These are phyloP conservation scores for Brachionus asplanchnoidis DNA, from an alignment of 1,140 invertebrate species.

Conservation along the genomic window DNA sequence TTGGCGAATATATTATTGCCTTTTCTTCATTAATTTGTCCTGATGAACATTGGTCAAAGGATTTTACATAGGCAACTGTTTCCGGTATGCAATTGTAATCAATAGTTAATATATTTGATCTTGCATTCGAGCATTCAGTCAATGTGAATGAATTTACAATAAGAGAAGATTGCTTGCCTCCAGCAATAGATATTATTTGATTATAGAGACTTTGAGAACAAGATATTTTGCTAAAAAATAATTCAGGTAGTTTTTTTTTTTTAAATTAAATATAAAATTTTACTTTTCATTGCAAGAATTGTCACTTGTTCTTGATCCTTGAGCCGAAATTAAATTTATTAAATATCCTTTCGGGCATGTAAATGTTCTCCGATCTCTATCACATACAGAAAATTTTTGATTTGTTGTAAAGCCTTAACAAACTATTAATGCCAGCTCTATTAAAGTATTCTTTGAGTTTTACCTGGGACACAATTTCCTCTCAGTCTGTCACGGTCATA, in stretches of 20 bases:
- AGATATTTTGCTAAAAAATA: not conserved
- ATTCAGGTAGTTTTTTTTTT: not conserved
- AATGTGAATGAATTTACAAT: not conserved
- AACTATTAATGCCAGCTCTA: not conserved
- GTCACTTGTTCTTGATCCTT: not conserved
- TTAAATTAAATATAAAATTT: not conserved
- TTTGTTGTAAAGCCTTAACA: not conserved
- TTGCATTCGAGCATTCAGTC: not conserved
- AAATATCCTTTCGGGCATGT: slow-evolving; percentile 27
- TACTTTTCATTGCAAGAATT: slow-evolving; percentile 11
- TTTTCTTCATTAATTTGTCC: not conserved
- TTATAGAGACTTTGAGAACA: slow-evolving; percentile 6
- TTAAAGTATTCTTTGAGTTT: not conserved
- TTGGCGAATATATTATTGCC: not conserved
- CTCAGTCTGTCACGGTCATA: slow-evolving; percentile 27
- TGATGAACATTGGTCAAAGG: not conserved
- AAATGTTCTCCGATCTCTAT: slow-evolving; percentile 1
- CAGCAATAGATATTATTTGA: not conserved
- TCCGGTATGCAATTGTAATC: slow-evolving; percentile 38
- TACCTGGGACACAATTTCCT: slow-evolving; percentile 20
- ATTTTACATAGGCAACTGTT: not conserved
- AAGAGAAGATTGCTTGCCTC: not conserved
- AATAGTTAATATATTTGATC: not conserved
- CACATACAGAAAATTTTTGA: slow-evolving; percentile 11
- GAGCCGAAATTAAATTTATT: slow-evolving; percentile 5